Conservation (phyloP, 2,888 invertebrate genomes). For the Adelognathus sp. region DNA sequence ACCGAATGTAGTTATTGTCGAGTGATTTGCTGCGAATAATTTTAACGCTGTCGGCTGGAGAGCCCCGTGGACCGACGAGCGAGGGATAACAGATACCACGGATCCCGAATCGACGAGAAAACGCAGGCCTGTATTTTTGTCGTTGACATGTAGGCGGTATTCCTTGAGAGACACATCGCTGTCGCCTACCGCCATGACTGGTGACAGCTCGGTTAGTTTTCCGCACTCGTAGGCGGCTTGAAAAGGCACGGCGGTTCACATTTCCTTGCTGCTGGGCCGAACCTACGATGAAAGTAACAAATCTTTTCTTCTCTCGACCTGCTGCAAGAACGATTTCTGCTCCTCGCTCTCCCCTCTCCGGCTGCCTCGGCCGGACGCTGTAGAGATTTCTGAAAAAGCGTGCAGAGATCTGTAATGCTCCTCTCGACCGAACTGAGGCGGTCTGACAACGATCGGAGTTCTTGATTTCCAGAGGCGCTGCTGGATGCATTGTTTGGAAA, state of each 20-base stretch:
- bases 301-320: too few relatives aligned
- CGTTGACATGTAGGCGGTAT: conserved; percentile 46
- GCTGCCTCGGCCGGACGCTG: neutral
- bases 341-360: neutral
- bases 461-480: neutral
- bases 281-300: neutral
- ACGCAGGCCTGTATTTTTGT: neutral
- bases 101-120: conserved; percentile 61
- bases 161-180: neutral
- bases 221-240: neutral
- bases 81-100: conserved; percentile 42
- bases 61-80: neutral
- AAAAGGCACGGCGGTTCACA: conserved; percentile 13
- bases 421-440: too few relatives aligned
- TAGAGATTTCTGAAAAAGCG: neutral
- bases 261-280: neutral
- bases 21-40: conserved; percentile 42
- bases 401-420: neutral
- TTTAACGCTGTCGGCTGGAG: conserved; percentile 6
- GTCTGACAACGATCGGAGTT: too few relatives aligned
- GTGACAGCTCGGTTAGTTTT: conserved; percentile 36
- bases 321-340: too few relatives aligned
- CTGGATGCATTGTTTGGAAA: neutral
- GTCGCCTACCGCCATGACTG: conserved; percentile 27
- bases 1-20: conserved; percentile 47